phyloP scores from a whole-genome alignment of 2,113 vertebrate genomes.

The Malurus alboscapulatus region DNA sequence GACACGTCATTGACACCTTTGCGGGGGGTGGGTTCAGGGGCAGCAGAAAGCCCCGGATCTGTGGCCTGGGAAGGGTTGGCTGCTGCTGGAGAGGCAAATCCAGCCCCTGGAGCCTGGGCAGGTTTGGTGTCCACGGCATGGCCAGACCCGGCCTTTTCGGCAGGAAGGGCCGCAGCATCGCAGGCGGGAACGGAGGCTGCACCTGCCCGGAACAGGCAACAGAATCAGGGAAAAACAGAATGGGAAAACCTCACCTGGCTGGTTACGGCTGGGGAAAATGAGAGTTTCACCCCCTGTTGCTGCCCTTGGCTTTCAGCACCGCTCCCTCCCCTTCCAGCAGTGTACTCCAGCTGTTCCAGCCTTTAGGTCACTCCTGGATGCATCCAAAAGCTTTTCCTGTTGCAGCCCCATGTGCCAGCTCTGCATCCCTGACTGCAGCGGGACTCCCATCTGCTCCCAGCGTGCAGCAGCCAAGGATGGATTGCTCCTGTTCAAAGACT shows the following conservation, averaged over 20 bases:
- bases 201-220: not conserved
- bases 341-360: rapidly evolving
- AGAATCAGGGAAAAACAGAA: not conserved
- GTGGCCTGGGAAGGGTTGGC: not conserved
- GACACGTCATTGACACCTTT: rapidly evolving
- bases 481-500: rapidly evolving
- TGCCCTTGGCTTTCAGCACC: not conserved
- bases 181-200: not conserved
- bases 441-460: not conserved
- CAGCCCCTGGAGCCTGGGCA: not conserved
- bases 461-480: rapidly evolving
- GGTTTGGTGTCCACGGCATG: not conserved
- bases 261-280: rapidly evolving
- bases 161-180: not conserved
- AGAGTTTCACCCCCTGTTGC: rapidly evolving
- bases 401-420: rapidly evolving
- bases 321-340: rapidly evolving
- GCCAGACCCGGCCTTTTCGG: not conserved
- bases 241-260: rapidly evolving
- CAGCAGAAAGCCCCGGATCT: not conserved
- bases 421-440: rapidly evolving
- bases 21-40: not conserved
- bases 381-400: not conserved
- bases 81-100: not conserved
- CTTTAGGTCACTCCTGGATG: rapidly evolving